Conservation (phyloP, 2,888 invertebrate genomes). For the Callyntrura sp. region DNA sequence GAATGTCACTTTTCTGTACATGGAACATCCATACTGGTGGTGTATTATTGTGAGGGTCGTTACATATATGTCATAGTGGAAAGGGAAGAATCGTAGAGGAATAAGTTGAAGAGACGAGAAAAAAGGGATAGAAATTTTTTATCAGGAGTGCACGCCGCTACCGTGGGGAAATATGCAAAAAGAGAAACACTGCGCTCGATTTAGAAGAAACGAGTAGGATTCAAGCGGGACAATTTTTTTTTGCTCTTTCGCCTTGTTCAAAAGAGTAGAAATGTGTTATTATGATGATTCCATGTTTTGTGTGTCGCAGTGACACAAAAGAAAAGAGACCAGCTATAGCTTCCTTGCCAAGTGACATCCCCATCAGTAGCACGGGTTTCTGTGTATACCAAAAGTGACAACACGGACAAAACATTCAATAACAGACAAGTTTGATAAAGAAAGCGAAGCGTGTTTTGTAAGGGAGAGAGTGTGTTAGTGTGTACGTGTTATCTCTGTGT, state of each 20-base stretch:
- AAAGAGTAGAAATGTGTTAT: conserved; percentile 46
- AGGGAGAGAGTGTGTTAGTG: background rate
- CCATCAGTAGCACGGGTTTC: background rate
- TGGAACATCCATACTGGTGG: background rate
- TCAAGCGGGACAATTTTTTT: conserved; percentile 20
- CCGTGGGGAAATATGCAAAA: conserved; percentile 68
- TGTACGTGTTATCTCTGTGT: conserved; percentile 23
- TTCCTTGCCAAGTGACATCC: background rate
- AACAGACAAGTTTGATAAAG: conserved; percentile 24
- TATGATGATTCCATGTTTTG: conserved; percentile 38
- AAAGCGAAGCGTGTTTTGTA: background rate
- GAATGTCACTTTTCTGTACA: conserved; percentile 12
- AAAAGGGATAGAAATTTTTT: conserved; percentile 13
- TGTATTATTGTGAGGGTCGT: background rate
- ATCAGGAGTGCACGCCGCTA: conserved; percentile 42
- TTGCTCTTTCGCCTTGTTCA: background rate
- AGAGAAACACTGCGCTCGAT: conserved; percentile 15
- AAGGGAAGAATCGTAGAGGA: background rate
- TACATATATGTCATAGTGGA: background rate
- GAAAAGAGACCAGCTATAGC: conserved; percentile 4
- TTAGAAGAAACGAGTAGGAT: conserved; percentile 8
- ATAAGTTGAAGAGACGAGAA: background rate
- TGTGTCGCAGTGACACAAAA: background rate
- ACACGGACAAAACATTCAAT: conserved; percentile 1
- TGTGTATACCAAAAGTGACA: conserved; percentile 27